Base-by-base conservation (phyloP, 1,140 invertebrate species). In the Eciton burchellii region DNA sequence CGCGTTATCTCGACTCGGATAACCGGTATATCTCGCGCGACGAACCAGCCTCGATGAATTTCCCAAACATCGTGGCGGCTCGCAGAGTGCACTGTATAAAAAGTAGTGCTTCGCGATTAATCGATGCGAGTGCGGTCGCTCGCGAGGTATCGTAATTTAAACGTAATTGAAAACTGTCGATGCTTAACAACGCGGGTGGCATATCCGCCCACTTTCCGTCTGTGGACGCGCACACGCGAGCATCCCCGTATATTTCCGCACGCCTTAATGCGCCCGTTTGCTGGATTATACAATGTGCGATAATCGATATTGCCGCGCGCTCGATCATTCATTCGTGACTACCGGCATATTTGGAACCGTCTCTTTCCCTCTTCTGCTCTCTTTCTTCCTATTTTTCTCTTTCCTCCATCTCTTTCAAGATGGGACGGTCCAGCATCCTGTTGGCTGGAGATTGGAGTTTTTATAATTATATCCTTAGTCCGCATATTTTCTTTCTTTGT, bases 111-210 rank as follows among this genome's bases (percentile, higher is more conserved):
- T 76, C 52, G 77, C 82, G 86, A 89, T 89, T 89, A 89, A 90
- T 89, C 82, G 87, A 85, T 82, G 84, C 71, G 73, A 89, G 81
- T 65, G 57, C 70, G 62, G 71, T 49, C 57, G 73, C 62, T 43
- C 73, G 77, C 52, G 73, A n/a, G n/a, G n/a, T n/a, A n/a, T n/a
- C n/a, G 57, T 83, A 82, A 89, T 85, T 86, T 56, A 90, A 89
- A 86, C 84, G 90, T 91, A 91, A 91, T 91, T 91, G 87, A 89
- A 90, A 88, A 89, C 83, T 82, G 72, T 54, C 66, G 66, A 72
- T 73, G 85, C 70, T 57, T 85, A 89, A 88, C 83, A 81, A 90
- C 88, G 89, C 89, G 90, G 89, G 90, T 91, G 89, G 89, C 89
- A 89, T 68, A 85, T 85, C 82, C 86, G 85, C 87, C 83, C 90